Evolutionary conservation across 2,888 invertebrate species (phyloP).

Genomic region (Trissolcus brochymenae): DNA sequence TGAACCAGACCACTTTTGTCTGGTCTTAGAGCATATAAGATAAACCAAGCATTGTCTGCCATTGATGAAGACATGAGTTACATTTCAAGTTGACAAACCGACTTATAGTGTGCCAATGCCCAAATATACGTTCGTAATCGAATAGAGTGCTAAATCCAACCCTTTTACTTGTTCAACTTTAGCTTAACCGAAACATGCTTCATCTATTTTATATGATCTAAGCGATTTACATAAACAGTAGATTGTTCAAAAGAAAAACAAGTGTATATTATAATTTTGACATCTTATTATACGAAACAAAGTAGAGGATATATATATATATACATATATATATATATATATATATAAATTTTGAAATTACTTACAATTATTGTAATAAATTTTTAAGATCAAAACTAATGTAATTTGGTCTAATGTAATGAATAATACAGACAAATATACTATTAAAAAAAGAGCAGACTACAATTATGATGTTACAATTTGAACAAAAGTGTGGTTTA

Average conservation of each 20-base stretch:
- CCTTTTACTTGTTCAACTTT: slow-evolving; percentile 8
- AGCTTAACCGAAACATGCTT: slow-evolving; percentile 40
- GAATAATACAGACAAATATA: slow-evolving; percentile 56
- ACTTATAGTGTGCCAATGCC: slow-evolving; percentile 50
- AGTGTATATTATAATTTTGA: slow-evolving; percentile 45
- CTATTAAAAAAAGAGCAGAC: slow-evolving; percentile 24
- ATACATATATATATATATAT: slow-evolving; percentile 44
- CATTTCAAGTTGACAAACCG: slow-evolving; percentile 39
- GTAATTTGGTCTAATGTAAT: slow-evolving; percentile 64
- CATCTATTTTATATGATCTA: slow-evolving; percentile 55
- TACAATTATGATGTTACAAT: background rate
- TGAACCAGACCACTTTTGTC: slow-evolving; percentile 46
- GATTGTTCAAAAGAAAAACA: slow-evolving; percentile 33
- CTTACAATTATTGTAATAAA: slow-evolving; percentile 59
- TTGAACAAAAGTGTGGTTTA: too few relatives aligned
- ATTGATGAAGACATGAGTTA: slow-evolving; percentile 31
- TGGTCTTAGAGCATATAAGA: slow-evolving; percentile 52
- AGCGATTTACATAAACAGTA: slow-evolving; percentile 38
- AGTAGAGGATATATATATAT: slow-evolving; percentile 42
- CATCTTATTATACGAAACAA: slow-evolving; percentile 37
- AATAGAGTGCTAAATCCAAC: slow-evolving; percentile 40
- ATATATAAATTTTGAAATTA: slow-evolving; percentile 48
- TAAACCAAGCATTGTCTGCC: slow-evolving; percentile 49
- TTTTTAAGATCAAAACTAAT: slow-evolving; percentile 63
- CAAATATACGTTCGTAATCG: slow-evolving; percentile 42